phyloP scores from a whole-genome alignment of 2,888 invertebrate species.

The Catonia carolina region DNA sequence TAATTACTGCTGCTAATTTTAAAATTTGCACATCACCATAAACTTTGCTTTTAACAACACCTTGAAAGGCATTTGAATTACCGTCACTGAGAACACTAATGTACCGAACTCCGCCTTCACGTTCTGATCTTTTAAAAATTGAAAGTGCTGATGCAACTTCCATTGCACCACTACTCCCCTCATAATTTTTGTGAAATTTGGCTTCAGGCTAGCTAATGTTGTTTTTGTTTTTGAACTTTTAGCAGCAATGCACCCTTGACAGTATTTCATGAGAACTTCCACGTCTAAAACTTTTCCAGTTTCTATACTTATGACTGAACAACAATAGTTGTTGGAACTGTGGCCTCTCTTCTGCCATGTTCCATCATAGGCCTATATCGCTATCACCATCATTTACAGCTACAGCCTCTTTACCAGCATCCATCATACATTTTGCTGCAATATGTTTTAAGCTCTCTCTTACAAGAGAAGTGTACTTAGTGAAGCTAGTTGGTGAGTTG shows the following conservation, averaged over 20 bases:
- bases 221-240: conserved; percentile 1
- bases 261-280: not conserved
- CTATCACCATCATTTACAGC: not conserved
- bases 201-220: not conserved
- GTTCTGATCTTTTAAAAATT: not conserved
- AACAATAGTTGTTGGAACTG: not conserved
- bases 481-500: not conserved
- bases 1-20: too few relatives aligned
- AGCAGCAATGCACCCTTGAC: not conserved
- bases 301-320: too few relatives aligned
- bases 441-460: not conserved
- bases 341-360: conserved; percentile 3
- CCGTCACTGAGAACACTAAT: too few relatives aligned
- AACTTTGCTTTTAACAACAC: too few relatives aligned
- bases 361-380: not conserved
- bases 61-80: not conserved
- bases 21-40: too few relatives aligned
- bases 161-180: conserved; percentile 2
- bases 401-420: not conserved
- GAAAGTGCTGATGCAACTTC: not conserved
- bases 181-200: not conserved
- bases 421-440: not conserved
- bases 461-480: not conserved
- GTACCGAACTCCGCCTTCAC: not conserved
- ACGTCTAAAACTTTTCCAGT: not conserved